These are phyloP conservation scores for Lepus europaeus DNA, from an alignment of 2,113 vertebrate species.

Conservation along the genomic window DNA sequence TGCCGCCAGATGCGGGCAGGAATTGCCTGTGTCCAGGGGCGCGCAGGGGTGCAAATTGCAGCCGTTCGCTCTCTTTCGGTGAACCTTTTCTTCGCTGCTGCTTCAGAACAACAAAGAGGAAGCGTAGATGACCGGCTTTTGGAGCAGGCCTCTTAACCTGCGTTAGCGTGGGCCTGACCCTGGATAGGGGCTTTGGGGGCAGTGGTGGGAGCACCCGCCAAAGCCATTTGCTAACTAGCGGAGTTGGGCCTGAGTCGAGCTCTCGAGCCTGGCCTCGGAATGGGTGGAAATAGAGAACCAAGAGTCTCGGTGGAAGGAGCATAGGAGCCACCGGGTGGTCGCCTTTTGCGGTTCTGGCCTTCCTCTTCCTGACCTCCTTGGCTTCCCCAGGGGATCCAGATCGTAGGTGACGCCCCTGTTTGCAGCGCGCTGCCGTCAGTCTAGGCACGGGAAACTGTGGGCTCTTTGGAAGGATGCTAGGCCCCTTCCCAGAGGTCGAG, in stretches of 20 bases:
- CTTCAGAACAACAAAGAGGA: constrained; percentile 64
- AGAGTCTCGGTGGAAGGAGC: neutral
- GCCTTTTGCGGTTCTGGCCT: neutral
- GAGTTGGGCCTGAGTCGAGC: neutral
- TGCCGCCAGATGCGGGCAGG: constrained; percentile 34
- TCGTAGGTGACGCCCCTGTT: too few species aligned
- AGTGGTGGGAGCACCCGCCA: neutral
- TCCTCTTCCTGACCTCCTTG: neutral
- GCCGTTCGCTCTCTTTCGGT: neutral
- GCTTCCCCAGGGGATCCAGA: neutral
- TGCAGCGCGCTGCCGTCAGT: neutral
- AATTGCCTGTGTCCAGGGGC: constrained; percentile 33
- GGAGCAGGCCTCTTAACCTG: neutral
- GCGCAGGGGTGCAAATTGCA: neutral
- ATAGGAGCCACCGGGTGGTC: rapidly evolving
- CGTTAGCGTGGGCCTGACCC: neutral
- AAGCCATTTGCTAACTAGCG: neutral
- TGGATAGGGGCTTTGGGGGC: neutral
- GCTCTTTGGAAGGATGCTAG: neutral
- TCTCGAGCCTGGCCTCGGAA: neutral
- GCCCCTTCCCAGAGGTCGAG: neutral
- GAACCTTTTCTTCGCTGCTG: neutral
- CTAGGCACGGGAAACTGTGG: rapidly evolving
- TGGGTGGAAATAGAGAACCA: neutral
- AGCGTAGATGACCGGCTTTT: neutral